Conservation (phyloP, 2,797 vertebrate species). For the Cyclopterus lumpus region DNA sequence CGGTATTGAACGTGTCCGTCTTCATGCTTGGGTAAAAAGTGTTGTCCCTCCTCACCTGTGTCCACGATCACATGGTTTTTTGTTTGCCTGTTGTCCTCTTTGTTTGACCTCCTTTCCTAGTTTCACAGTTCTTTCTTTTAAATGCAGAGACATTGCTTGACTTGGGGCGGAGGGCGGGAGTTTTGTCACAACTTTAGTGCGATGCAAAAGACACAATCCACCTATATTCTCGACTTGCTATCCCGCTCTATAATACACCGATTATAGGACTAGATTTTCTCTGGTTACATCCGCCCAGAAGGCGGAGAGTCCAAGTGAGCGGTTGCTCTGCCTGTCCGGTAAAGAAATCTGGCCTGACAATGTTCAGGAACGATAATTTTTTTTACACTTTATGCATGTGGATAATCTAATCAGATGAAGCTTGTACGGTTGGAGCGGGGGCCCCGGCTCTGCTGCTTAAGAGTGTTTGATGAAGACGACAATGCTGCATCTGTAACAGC, state of each 20-base stretch:
- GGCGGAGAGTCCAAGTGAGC: conserved; percentile 1
- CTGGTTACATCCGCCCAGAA: conserved; percentile 42
- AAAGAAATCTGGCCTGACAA: too few relatives aligned
- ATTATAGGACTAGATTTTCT: conserved; percentile 38
- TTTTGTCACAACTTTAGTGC: conserved; percentile 1
- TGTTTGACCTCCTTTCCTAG: background rate
- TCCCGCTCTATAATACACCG: conserved; percentile 37
- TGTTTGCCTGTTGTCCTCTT: background rate
- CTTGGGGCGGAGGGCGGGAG: background rate
- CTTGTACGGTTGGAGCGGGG: conserved; percentile 19
- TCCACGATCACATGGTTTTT: background rate
- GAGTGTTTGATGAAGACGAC: conserved; percentile 21
- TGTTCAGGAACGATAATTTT: too few relatives aligned
- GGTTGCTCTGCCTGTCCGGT: conserved; percentile 5
- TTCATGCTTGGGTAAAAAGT: background rate
- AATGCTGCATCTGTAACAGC: conserved; percentile 27
- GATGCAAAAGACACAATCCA: background rate
- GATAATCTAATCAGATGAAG: conserved; percentile 23
- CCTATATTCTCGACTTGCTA: conserved; percentile 24
- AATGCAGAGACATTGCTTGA: background rate
- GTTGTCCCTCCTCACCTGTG: background rate
- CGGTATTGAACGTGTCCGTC: background rate
- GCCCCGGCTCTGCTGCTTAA: conserved; percentile 10
- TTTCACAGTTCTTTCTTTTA: background rate
- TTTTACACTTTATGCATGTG: background rate